These are phyloP conservation scores for Delia radicum DNA, from an alignment of 1,140 invertebrate species.

Conservation along the genomic window DNA sequence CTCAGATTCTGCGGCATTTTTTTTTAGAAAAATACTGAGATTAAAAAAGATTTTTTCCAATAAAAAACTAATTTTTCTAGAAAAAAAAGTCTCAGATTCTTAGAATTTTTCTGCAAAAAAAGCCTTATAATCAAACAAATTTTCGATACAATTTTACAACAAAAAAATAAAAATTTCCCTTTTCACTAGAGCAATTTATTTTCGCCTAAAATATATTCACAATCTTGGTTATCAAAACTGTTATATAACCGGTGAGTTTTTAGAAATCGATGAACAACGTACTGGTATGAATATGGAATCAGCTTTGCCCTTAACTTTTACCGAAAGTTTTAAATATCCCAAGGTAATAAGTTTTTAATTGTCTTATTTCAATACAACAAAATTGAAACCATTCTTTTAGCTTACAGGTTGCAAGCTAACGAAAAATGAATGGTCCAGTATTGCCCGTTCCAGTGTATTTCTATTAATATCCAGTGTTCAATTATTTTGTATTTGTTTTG, in stretches of 20 bases:
- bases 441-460: slow-evolving; percentile 64
- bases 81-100: too few species aligned
- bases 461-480: slow-evolving; percentile 66
- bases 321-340: slow-evolving; percentile 67
- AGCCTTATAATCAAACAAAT: too few species aligned
- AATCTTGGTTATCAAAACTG: slow-evolving; percentile 73
- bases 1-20: too few species aligned
- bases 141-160: too few species aligned
- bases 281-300: slow-evolving; percentile 62
- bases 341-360: slow-evolving; percentile 52
- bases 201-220: slow-evolving; percentile 71
- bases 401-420: slow-evolving; percentile 63
- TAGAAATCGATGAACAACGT: slow-evolving; percentile 69
- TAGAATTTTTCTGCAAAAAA: too few species aligned
- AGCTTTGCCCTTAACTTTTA: slow-evolving; percentile 69
- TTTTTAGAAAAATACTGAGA: too few species aligned
- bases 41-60: too few species aligned
- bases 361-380: not conserved
- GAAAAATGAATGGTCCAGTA: slow-evolving; percentile 61
- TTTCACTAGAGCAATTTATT: slow-evolving; percentile 70
- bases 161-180: too few species aligned
- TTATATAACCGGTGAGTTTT: slow-evolving; percentile 70
- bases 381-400: slow-evolving; percentile 42
- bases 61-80: too few species aligned
- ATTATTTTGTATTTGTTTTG: slow-evolving; percentile 67